Conservation (phyloP, 1,140 invertebrate genomes). For the Teleogryllus occipitalis region DNA sequence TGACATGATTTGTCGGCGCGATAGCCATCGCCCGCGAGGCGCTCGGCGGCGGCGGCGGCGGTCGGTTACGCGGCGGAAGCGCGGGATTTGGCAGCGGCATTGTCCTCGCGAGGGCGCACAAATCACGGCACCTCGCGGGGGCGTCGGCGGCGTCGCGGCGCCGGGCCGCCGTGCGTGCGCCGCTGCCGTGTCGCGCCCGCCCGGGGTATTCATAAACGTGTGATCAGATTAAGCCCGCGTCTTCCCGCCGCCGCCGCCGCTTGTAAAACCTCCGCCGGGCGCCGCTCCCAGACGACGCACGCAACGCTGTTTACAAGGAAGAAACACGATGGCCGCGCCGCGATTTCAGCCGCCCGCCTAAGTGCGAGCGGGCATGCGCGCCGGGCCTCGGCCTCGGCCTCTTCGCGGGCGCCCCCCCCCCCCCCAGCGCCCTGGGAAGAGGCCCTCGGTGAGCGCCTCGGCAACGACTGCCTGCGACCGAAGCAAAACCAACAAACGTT, state of each 20-base stretch:
- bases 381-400: not conserved
- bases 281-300: not conserved
- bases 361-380: not conserved
- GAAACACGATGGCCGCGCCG: not conserved
- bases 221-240: constrained; percentile 3
- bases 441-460: too few relatives aligned
- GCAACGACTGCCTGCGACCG: too few relatives aligned
- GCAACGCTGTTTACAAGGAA: constrained; percentile 1
- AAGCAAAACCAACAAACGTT: too few relatives aligned
- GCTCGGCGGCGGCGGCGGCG: too few relatives aligned
- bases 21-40: not conserved
- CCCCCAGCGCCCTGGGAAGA: too few relatives aligned
- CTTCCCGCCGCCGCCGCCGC: not conserved
- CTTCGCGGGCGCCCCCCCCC: too few relatives aligned
- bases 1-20: not conserved
- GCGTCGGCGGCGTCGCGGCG: too few relatives aligned
- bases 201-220: not conserved
- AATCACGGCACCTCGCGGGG: not conserved
- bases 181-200: not conserved
- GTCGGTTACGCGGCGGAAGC: not conserved
- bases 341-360: not conserved
- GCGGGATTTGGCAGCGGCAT: not conserved
- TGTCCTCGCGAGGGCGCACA: not conserved
- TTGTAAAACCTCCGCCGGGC: not conserved
- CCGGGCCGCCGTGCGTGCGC: not conserved